Base-by-base conservation (phyloP, 2,113 vertebrate species). In the Gallinago media region DNA sequence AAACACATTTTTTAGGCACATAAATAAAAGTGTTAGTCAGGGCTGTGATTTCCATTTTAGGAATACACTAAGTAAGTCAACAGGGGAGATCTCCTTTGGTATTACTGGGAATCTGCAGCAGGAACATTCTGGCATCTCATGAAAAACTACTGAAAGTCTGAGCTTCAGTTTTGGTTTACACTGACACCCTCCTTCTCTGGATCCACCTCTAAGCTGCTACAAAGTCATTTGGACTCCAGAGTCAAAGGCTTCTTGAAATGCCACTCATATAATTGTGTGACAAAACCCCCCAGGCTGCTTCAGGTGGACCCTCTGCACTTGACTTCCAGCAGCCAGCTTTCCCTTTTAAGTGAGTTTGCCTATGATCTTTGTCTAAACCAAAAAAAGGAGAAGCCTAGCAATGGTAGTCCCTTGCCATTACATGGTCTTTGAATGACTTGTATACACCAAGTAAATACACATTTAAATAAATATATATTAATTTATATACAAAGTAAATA, bases 391-490 rank as follows among this genome's bases (percentile, higher is more conserved):
- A 47, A 85, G 27, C 29, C 26, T 34, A 93, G 15, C 9, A 52
- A 14, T 0, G 15, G 22, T 9, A n/a, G 1, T 38, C 15, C 11
- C 22, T 19, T 34, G 26, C 56, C 34, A 58, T 9, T n/a, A 25
- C 14, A 2, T 2, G 11, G 15, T 17, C 29, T 40, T 12, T 34
- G 12, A 58, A 52, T 1, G 1, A 12, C 20, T 71, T 50, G 8
- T 65, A 46, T 5, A 29, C 34, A 29, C 9, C 1, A 61, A 52
- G 25, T 7, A 32, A 56, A 21, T 56, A 56, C 32, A 56, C 12
- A 8, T 14, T 56, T 56, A 21, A 56, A 21, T 56, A n/a, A 56
- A 56, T 21, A 8, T 21, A 21, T 56, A 32, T n/a, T 56, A 10
- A 5, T 32, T n/a, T n/a, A 56, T n/a, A n/a, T 21, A 56, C 19